Evolutionary conservation across 2,797 vertebrate genomes (phyloP).

Genomic region (Hyperoplus immaculatus): DNA sequence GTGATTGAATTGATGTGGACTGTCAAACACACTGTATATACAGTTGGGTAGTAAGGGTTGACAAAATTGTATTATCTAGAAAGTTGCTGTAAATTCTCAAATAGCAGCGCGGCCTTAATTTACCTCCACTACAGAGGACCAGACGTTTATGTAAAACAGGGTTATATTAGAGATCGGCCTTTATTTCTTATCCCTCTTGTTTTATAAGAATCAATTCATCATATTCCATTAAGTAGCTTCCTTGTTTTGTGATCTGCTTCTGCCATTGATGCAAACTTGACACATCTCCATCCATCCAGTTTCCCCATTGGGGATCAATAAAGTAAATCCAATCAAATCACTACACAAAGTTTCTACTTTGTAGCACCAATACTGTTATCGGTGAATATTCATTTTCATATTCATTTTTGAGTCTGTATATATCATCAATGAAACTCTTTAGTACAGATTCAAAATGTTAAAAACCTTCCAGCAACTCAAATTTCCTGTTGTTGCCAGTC

Average conservation of each 20-base stretch:
- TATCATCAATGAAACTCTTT: not conserved
- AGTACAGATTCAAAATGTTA: not conserved
- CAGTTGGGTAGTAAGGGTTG: conserved; percentile 16
- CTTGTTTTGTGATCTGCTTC: conserved; percentile 10
- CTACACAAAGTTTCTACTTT: not conserved
- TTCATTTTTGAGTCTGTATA: not conserved
- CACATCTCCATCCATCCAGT: too few relatives aligned
- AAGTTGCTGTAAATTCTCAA: conserved; percentile 3
- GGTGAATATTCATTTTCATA: not conserved
- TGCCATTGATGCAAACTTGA: not conserved
- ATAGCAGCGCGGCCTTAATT: conserved; percentile 1
- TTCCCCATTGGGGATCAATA: too few relatives aligned
- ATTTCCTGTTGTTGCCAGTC: not conserved
- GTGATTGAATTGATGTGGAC: conserved; percentile 4
- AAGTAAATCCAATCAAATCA: too few relatives aligned
- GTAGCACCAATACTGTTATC: not conserved
- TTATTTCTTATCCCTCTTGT: not conserved
- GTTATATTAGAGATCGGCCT: not conserved
- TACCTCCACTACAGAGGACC: not conserved
- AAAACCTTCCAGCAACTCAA: not conserved
- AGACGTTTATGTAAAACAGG: not conserved
- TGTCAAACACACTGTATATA: conserved; percentile 26
- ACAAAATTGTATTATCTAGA: not conserved
- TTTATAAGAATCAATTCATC: not conserved
- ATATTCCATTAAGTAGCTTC: conserved; percentile 1